Evolutionary conservation across 2,113 vertebrate genomes (phyloP).

Genomic region (human): GRCh38 chr6:25838501-25839000

Average conservation of each 20-base stretch:
- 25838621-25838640: neutral
- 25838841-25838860: neutral
- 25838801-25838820: neutral
- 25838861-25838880: neutral
- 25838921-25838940: neutral
- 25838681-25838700: neutral
- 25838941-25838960: neutral
- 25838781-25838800: neutral
- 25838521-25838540: neutral
- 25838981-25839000: neutral
- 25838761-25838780: neutral
- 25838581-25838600: neutral
- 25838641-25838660: neutral
- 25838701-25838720: neutral
- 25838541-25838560: neutral
- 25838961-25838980: neutral
- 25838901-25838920: neutral
- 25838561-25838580: neutral
- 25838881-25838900: neutral
- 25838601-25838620: neutral
- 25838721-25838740: neutral
- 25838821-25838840: neutral
- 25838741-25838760: neutral
- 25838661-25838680: neutral
- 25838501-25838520: neutral